These are phyloP conservation scores for Esperia sulphurella DNA, from an alignment of 2,888 invertebrate genomes.

Conservation along the genomic window DNA sequence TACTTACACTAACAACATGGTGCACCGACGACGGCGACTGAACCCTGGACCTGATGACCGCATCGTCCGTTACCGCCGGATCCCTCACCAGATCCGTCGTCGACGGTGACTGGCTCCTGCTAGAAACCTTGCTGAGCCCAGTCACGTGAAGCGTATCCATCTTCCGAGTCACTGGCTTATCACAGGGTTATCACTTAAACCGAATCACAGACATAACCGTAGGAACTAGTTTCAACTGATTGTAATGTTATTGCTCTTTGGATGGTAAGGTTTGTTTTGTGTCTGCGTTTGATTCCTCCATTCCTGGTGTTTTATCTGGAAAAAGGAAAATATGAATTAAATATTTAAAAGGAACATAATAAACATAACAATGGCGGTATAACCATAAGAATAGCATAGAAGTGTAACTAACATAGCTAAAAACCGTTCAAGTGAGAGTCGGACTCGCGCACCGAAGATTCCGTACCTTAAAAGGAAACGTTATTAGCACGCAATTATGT, in stretches of 20 bases:
- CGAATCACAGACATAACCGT: conserved; percentile 24
- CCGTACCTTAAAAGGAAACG: too few species aligned
- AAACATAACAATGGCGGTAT: too few species aligned
- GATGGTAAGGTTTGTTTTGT: conserved; percentile 13
- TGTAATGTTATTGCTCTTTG: conserved; percentile 13
- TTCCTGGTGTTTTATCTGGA: conserved; percentile 30
- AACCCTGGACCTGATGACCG: conserved; percentile 65
- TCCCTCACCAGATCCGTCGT: conserved; percentile 68
- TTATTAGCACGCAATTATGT: too few species aligned
- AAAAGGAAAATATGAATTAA: conserved; percentile 16
- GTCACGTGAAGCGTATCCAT: conserved; percentile 70
- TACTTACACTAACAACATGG: conserved; percentile 13
- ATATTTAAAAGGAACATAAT: too few species aligned
- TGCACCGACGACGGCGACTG: conserved; percentile 53
- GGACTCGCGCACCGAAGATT: too few species aligned
- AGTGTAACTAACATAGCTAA: too few species aligned
- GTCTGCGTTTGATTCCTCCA: conserved; percentile 12
- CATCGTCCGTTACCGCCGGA: conserved; percentile 62
- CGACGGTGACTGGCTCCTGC: conserved; percentile 81
- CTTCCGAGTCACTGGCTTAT: conserved; percentile 2
- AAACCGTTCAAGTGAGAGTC: too few species aligned
- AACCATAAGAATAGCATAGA: too few species aligned
- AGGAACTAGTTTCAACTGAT: conserved; percentile 14
- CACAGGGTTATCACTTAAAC: conserved; percentile 15
- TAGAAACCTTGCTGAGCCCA: conserved; percentile 79